Percentiles rank a stretch among this genome's conserved stretches.
Evolutionary conservation across 2,113 vertebrate genomes (phyloP).

Genomic region (Pachyramphus minor): DNA sequence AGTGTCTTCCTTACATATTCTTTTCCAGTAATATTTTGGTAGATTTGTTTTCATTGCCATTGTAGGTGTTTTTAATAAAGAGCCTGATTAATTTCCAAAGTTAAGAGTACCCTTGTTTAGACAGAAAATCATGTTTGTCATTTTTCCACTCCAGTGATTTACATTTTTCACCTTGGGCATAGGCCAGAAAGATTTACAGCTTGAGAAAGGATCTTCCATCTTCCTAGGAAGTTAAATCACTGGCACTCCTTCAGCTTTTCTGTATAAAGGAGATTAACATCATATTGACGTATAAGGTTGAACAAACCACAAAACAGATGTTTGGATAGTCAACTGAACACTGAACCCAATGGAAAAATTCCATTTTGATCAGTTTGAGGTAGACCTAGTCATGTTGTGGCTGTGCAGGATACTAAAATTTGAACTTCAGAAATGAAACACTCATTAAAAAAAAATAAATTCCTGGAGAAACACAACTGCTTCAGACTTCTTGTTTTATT

Average conservation of each 20-base stretch:
- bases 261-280: conserved; percentile 55
- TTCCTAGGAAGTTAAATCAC: conserved; percentile 40
- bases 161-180: conserved; percentile 26
- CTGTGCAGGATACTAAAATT: conserved; percentile 18
- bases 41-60: conserved; percentile 2
- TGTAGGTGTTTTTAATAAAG: conserved; percentile 22
- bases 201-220: conserved; percentile 49
- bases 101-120: conserved; percentile 7
- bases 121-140: conserved; percentile 33
- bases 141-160: conserved; percentile 43
- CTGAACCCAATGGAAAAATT: conserved; percentile 50
- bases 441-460: not conserved
- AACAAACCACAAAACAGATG: conserved; percentile 35
- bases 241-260: conserved; percentile 41
- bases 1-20: too few species aligned
- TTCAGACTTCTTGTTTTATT: not conserved
- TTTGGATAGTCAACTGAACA: conserved; percentile 40
- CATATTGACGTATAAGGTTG: conserved; percentile 20
- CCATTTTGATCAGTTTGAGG: conserved; percentile 56
- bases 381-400: not conserved
- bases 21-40: not conserved
- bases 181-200: conserved; percentile 48
- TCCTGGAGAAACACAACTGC: not conserved
- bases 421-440: conserved; percentile 36
- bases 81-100: conserved; percentile 12